Base-by-base conservation (phyloP, 1,140 invertebrate genomes). In the Tyrophagus putrescentiae region DNA sequence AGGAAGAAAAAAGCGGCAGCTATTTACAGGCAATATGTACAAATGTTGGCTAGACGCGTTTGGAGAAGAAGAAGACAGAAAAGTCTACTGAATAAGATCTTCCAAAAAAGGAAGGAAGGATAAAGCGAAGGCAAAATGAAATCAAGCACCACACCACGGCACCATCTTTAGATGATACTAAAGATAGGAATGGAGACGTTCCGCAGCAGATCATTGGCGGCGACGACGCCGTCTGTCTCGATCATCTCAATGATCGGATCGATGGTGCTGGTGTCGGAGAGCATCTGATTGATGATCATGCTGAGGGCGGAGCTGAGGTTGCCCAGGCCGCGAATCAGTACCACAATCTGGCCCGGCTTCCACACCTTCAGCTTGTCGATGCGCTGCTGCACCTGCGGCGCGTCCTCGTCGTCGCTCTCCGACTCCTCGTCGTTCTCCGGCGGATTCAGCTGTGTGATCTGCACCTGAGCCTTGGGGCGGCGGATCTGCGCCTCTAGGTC, bases 231-330 rank as follows among this genome's bases (percentile, higher is more conserved):
- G 27, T 64, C 52, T 4, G 39, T 36, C 31, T 64, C 62, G 16
- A 64, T 33, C 29, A 57, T 57, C 23, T 25, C 29, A 5, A 48
- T 31, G 23, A 57, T 28, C 25, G 36, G 60, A 25, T 61, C 41
- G 6, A 63, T 25, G 16, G 21, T 61, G 11, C 62, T n/a, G 6
- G 41, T 52, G 32, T 60, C 33, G 1, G 53, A 34, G 4, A 64
- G 23, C 44, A 53, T 53, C 28, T 4, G n/a, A 57, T 61, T 61
- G 57, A 61, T 61, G 6, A 61, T 45, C 67, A 67, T 66, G 29
- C 67, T 65, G n/a, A 68, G 33, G 4, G 67, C 66, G 1, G 63
- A 63, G 11, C 67, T 68, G 27, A 68, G 50, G 39, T 67, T 68
- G 32, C 68, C 68, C 13, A 68, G 39, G 1, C 68, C 68, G 1